Evolutionary conservation across 2,113 vertebrate species (phyloP), one percentile per base, ranked within the genome.

Genomic region (Drymodes brunneopygia): DNA sequence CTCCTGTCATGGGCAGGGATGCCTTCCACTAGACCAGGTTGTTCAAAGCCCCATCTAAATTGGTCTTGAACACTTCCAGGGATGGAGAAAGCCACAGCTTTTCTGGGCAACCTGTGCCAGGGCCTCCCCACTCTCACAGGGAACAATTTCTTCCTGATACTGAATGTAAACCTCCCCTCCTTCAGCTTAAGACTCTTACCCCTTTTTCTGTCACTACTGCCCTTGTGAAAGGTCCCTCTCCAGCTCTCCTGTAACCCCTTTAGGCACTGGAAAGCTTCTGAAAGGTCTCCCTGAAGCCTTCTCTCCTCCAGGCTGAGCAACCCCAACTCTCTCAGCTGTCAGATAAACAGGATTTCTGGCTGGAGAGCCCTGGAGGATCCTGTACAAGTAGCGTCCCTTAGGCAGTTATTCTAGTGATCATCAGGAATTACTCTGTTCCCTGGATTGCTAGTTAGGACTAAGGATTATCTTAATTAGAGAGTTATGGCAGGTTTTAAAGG

Each of bases 401-500:
- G 42, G 65, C 18, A 0, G 54, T 33, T 42, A 22, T 44, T 67
- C 48, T 21, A 65, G 48, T 21, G 28, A 75, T 81, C 56, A 57
- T 53, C 78, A 80, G 78, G 57, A 74, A 33, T 79, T 2, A 22
- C 62, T 80, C 64, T 69, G 31, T 60, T 77, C 28, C 38, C 38
- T 62, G 35, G 27, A 29, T 67, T 33, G 57, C 50, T 90, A 50
- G 70, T 69, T 57, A 57, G 42, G 31, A 66, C 36, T 57, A 27
- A 67, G 38, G 40, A 56, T 84, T 45, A 40, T n/a, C 22, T 75
- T 62, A 72, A 92, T 88, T 88, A 60, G 31, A 88, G 82, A 69
- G 45, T 19, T n/a, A 64, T 29, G 50, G 27, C 64, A 58, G 35
- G 8, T 75, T 89, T 67, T 74, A 15, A 38, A 79, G 65, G 25